These are phyloP conservation scores for Drosophila fulvimacula DNA, from an alignment of 2,888 invertebrate genomes.

Conservation along the genomic window DNA sequence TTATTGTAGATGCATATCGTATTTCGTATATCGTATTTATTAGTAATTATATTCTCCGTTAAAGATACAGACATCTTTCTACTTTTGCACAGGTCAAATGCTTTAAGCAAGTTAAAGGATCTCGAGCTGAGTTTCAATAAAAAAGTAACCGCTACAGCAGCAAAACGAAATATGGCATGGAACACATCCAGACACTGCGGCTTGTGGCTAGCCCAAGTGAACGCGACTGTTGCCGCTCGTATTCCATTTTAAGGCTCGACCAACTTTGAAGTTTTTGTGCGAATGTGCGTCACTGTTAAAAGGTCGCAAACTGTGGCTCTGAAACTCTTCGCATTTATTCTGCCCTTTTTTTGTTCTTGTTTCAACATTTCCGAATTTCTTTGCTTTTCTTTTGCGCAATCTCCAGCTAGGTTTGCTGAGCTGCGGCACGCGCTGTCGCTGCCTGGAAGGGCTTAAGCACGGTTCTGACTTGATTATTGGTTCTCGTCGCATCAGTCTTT, in stretches of 20 bases:
- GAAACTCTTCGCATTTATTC: slow-evolving; percentile 27
- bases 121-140: not conserved
- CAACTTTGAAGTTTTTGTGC: slow-evolving; percentile 53
- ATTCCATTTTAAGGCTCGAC: slow-evolving; percentile 43
- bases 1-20: no score
- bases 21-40: no score
- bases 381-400: slow-evolving; percentile 32
- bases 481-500: slow-evolving; percentile 79
- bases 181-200: slow-evolving; percentile 59
- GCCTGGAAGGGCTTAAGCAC: slow-evolving; percentile 67
- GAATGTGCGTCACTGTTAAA: slow-evolving; percentile 63
- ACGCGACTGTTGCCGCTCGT: slow-evolving; percentile 41
- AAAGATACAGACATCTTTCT: not conserved
- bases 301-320: slow-evolving; percentile 52
- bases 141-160: slow-evolving; percentile 23
- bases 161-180: slow-evolving; percentile 50
- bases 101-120: not conserved
- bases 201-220: slow-evolving; percentile 58
- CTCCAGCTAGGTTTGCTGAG: slow-evolving; percentile 49
- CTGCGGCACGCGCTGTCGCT: slow-evolving; percentile 63
- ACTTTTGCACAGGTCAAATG: not conserved
- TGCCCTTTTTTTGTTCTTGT: slow-evolving; percentile 16
- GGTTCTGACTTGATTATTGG: slow-evolving; percentile 75
- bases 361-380: slow-evolving; percentile 52
- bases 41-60: not conserved